Conservation (phyloP, 1,140 invertebrate genomes). For the Aplysia californica region DNA sequence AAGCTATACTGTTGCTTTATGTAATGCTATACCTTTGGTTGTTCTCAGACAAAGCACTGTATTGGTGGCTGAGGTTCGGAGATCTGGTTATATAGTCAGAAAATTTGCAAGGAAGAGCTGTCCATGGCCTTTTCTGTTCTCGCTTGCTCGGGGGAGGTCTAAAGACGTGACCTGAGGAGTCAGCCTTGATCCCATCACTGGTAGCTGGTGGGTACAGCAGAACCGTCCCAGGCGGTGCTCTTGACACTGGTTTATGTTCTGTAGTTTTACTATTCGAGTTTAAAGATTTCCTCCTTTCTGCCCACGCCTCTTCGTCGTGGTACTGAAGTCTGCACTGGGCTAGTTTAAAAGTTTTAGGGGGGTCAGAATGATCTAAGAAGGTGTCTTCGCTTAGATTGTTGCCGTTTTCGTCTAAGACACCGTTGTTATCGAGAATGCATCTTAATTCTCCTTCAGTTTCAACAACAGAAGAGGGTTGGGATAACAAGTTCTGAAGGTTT, state of each 20-base stretch:
- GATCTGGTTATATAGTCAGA: background rate
- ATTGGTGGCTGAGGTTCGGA: too few relatives aligned
- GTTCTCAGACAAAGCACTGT: too few relatives aligned
- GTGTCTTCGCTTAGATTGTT: too few relatives aligned
- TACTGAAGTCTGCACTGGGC: background rate
- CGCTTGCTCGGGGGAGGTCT: background rate
- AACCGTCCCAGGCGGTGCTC: background rate
- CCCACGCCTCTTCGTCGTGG: background rate
- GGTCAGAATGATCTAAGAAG: too few relatives aligned
- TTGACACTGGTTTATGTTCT: too few relatives aligned
- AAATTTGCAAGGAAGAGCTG: background rate
- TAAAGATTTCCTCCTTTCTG: background rate
- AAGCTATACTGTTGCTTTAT: too few relatives aligned
- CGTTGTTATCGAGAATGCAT: too few relatives aligned
- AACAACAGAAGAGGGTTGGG: too few relatives aligned
- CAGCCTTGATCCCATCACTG: background rate
- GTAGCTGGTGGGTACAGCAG: background rate
- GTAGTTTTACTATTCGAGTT: background rate
- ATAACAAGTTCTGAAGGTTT: too few relatives aligned
- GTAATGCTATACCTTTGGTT: too few relatives aligned
- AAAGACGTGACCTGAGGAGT: background rate
- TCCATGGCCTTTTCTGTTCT: background rate
- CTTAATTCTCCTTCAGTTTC: too few relatives aligned
- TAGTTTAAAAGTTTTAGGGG: background rate
- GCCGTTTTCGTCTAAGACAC: too few relatives aligned